Base-by-base conservation (phyloP, 1,140 invertebrate genomes). In the Drosophila ohnishii region DNA sequence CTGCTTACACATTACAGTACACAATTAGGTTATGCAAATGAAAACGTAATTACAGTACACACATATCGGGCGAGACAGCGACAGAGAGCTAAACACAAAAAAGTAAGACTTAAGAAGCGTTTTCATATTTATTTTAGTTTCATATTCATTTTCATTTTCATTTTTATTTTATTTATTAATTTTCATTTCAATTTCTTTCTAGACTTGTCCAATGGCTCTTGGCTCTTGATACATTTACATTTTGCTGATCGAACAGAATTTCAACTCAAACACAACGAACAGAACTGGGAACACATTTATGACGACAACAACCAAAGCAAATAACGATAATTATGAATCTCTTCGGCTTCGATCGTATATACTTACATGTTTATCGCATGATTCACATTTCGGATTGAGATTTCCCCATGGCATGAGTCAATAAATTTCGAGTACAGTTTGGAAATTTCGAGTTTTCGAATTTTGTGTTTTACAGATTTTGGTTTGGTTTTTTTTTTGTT, bases 1-100 rank as follows among this genome's bases (percentile, higher is more conserved):
- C 84, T 84, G 84, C 84, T 80, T 88, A 89, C 82, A 88, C 84
- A 88, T 88, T 88, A 88, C 84, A 88, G 84, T 81, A 84, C 77
- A 89, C 77, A 80, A 78, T 80, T 62, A 81, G 80, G 45, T 81
- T 64, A 85, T 78, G 84, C 57, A 85, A 77, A 45, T 42, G 32
- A 77, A 59, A 70, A 80, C 69, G 66, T 62, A 84, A 80, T 62
- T 70, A 78, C 61, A 80, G 67, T 70, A 80, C 74, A 80, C 63
- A 80, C 59, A 74, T 42, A 85, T 80, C 59, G 57, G 71, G 77
- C 80, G 80, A 73, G 72, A 72, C 75, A 83, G 71, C 58, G 80
- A 84, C 80, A 83, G 45, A 62, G 30, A 66, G 74, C 56, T 64
- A 57, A 85, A 86, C 81, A 75, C 58, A 86, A 85, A 62, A 71